Evolutionary conservation across 2,888 invertebrate species (phyloP), one percentile per base, ranked within the genome.

Genomic region (Germaria angustata): DNA sequence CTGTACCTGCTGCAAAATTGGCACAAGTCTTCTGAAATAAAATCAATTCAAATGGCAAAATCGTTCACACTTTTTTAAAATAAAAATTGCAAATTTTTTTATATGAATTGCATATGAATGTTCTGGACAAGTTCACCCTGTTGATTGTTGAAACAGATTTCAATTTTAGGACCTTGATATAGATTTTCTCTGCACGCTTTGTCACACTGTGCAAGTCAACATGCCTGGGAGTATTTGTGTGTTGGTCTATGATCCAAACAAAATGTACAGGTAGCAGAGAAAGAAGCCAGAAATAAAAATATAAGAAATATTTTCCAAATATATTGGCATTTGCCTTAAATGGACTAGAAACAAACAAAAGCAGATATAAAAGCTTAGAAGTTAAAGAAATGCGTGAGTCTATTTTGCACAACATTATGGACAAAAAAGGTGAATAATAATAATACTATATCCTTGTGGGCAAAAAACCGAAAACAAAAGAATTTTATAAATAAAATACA

Each of bases 401-500:
- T 82, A 82, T 79, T 82, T 82, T 82, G 75, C 82, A 82, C 82
- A 82, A 61, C 68, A 66, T 82, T 82, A 82, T 82, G 82, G 82
- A 4, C 34, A 69, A 76, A 51, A 20, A 65, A 53, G 39, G 3
- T 44, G 6, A 65, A 44, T 15, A 20, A 34, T 15, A 63, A 69
- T 8, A 44, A 41, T 51, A 41, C n/a, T 51, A 61, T 61, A 79
- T 66, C 69, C 75, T n/a, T 79, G 44, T 39, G 61, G 69, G 51
- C 20, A 63, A 55, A 73, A 78, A 36, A 65, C 44, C 46, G 34
- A 44, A 75, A 39, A 69, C 61, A 82, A 82, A 53, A 63, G 82
- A 65, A 69, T 82, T 65, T 57, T 51, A 20, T 73, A 51, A 51
- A 41, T 24, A 13, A 22, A 66, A 55, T 7, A 22, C 7, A 15